Base-by-base conservation (phyloP, 1,140 invertebrate genomes). In the Phenacoccus solenopsis region DNA sequence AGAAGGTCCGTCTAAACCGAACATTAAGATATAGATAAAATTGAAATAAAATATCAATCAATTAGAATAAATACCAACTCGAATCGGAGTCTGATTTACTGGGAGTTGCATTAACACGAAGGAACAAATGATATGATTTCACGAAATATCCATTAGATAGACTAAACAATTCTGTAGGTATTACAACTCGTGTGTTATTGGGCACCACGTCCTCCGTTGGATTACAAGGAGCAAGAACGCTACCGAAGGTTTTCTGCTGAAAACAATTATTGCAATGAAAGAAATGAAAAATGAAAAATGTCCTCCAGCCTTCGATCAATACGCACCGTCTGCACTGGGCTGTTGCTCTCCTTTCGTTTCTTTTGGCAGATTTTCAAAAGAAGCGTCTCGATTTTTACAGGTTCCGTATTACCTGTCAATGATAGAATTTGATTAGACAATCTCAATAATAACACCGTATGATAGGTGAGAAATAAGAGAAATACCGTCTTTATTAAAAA, bases 281-380 rank as follows among this genome's bases (percentile, higher is more conserved):
- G n/a, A n/a, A n/a, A n/a, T n/a, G n/a, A n/a, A n/a, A n/a, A n/a
- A 7, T 32, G 30, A 7, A 32, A 7, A 32, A 32, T 13, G 30
- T 32, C 13, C 30, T 7, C 30, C 22, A 76, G 73, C 27, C n/a
- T n/a, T n/a, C n/a, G n/a, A n/a, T n/a, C n/a, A n/a, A 76, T 20
- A 78, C 72, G 75, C 76, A 85, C 84, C 80, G 88, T 85, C 81
- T 87, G 86, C 69, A 89, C 84, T 59, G 91, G 90, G 12, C 90
- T 87, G 32, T 90, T 90, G 68, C 89, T 90, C 78, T 94, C 93
- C 82, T 96, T 96, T 70, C 94, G 84, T 80, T 95, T 95, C 77
- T 94, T 95, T 76, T 94, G 90, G 75, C 89, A 93, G 73, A 95
- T 89, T 82, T 95, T 94, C 64, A 93, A 83, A 24, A 97, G 80